Evolutionary conservation across 2,113 vertebrate species (phyloP).

Genomic region (Sterna hirundo): DNA sequence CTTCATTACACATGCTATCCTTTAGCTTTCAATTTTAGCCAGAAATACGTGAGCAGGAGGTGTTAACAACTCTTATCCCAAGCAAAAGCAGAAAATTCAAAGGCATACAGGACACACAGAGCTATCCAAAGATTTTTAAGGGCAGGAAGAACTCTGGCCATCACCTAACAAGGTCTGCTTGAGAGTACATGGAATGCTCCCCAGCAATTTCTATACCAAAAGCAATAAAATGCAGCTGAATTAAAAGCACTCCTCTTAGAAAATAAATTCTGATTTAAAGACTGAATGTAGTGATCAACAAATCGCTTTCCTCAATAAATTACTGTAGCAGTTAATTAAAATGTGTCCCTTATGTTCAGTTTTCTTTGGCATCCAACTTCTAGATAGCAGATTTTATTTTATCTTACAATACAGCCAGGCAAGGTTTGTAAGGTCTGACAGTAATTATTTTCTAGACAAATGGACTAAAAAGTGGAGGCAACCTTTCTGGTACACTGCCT

Average conservation of each 20-base stretch:
- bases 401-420: not conserved
- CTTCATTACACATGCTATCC: not conserved
- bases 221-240: not conserved
- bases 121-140: not conserved
- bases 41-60: not conserved
- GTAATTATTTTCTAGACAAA: not conserved
- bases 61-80: not conserved
- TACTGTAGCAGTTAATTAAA: slow-evolving; percentile 30
- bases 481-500: not conserved
- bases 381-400: not conserved
- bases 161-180: not conserved
- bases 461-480: not conserved
- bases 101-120: not conserved
- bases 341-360: not conserved
- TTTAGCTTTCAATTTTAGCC: not conserved
- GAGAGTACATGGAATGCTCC: not conserved
- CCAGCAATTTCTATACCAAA: not conserved
- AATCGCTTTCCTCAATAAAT: slow-evolving; percentile 13
- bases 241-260: not conserved
- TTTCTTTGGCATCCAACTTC: not conserved
- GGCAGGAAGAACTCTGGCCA: not conserved
- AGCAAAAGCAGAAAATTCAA: not conserved
- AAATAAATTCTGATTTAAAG: slow-evolving; percentile 9
- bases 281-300: not conserved
- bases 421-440: not conserved